phyloP scores from a whole-genome alignment of 2,797 vertebrate species.

The Cygnus olor region DNA sequence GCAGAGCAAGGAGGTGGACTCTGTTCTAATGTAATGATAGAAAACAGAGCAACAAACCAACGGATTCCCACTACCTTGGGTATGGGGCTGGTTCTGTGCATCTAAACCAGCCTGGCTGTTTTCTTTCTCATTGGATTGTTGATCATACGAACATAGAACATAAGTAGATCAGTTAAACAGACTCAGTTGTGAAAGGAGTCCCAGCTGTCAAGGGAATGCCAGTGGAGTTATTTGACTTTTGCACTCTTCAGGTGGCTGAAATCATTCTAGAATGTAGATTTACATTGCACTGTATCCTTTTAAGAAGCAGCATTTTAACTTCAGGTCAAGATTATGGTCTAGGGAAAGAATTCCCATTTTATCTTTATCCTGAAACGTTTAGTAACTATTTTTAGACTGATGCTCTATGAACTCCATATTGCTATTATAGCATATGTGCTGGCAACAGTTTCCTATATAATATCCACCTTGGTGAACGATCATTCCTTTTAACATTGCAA shows the following conservation, averaged over 20 bases:
- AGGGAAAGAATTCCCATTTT: background rate
- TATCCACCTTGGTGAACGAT: background rate
- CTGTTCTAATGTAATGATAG: background rate
- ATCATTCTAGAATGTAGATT: background rate
- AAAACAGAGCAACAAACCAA: background rate
- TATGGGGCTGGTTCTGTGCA: background rate
- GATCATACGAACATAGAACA: too few relatives aligned
- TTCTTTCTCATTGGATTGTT: background rate
- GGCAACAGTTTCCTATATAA: background rate
- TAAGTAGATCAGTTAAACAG: background rate
- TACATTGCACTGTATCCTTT: background rate
- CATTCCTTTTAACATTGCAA: background rate
- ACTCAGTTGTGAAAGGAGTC: background rate
- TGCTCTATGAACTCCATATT: background rate
- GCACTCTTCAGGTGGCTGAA: accelerated
- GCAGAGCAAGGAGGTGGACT: background rate
- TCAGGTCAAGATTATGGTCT: background rate
- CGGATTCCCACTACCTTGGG: background rate
- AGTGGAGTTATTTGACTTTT: background rate
- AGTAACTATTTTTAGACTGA: background rate
- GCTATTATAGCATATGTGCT: background rate
- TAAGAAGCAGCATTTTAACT: background rate
- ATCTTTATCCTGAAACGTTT: background rate
- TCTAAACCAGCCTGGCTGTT: background rate
- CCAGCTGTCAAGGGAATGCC: background rate